Base-by-base conservation (phyloP, 2,888 invertebrate genomes). In the Noctua comes region DNA sequence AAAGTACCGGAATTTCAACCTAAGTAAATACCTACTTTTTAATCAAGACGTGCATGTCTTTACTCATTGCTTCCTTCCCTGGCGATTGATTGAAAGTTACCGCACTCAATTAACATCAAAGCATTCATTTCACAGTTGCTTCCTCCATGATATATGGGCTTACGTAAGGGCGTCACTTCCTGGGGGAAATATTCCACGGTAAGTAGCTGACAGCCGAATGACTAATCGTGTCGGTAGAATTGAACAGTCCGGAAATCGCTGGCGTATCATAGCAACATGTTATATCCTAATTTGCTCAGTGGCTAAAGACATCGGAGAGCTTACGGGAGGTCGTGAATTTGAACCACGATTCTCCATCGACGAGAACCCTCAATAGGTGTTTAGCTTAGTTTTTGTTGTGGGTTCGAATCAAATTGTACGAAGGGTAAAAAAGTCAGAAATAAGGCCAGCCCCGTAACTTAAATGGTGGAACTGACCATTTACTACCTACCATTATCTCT, bases 111-210 rank as follows among this genome's bases (percentile, higher is more conserved):
- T 83, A 84, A 68, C 59, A 86, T 71, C 65, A 76, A 75, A 43
- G 62, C 76, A 72, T 79, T 79, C 43, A 73, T 83, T 79, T 69
- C 59, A 76, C 72, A 27, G 43, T 81, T 65, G 68, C 72, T 85
- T 86, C 85, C 87, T 87, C 73, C 71, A 73, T 77, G 74, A 76
- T 80, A 70, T 68, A 79, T 73, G 76, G 70, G n/a, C 59, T 86
- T 85, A 84, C 69, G 73, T 79, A 87, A 81, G 68, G 59, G 73
- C 48, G 31, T 51, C 27, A 82, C 57, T 86, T 86, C 86, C 88
- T 79, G 62, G 72, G 64, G 70, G 64, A 84, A 87, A 81, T 54
- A 40, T 64, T 64, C 43, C 51, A 77, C 75, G 62, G 36, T 73
- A 62, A 13, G 43, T 65, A 62, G 48, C 74, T 72, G 57, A 70